These are phyloP conservation scores for Lophotriccus pileatus DNA, from an alignment of 2,797 vertebrate species.

Conservation along the genomic window DNA sequence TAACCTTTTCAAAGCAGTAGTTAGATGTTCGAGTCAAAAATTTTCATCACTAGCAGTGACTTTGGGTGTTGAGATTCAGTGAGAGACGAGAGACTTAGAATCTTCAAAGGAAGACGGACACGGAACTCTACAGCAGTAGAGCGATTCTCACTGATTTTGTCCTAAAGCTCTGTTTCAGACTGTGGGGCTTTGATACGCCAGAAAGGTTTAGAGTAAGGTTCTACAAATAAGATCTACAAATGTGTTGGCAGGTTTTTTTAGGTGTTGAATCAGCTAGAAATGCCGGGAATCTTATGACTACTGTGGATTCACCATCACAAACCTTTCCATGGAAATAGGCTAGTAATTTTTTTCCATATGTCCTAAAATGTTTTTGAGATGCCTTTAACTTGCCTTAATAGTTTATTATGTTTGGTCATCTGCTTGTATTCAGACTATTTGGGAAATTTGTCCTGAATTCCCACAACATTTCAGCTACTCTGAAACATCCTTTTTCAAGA, in stretches of 20 bases:
- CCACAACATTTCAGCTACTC: background rate
- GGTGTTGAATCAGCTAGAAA: background rate
- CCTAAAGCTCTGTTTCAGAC: background rate
- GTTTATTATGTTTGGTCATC: background rate
- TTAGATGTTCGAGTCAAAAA: background rate
- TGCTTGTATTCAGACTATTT: background rate
- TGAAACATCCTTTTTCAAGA: background rate
- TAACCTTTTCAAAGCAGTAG: background rate
- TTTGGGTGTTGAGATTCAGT: background rate
- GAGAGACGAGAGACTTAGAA: background rate
- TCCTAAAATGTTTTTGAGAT: background rate
- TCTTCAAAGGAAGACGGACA: background rate
- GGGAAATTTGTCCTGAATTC: background rate
- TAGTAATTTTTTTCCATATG: background rate
- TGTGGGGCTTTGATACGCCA: background rate
- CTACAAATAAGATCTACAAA: background rate
- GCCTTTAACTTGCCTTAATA: background rate
- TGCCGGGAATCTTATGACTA: accelerated
- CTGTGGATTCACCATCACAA: background rate
- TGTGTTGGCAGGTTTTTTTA: background rate
- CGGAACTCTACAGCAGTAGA: background rate
- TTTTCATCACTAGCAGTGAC: background rate
- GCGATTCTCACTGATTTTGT: background rate
- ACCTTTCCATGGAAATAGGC: background rate
- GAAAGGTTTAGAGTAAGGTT: background rate